Percentiles rank a stretch among this genome's conserved stretches.
phyloP scores from a whole-genome alignment of 2,797 vertebrate genomes.

The Delichon dasypus region DNA sequence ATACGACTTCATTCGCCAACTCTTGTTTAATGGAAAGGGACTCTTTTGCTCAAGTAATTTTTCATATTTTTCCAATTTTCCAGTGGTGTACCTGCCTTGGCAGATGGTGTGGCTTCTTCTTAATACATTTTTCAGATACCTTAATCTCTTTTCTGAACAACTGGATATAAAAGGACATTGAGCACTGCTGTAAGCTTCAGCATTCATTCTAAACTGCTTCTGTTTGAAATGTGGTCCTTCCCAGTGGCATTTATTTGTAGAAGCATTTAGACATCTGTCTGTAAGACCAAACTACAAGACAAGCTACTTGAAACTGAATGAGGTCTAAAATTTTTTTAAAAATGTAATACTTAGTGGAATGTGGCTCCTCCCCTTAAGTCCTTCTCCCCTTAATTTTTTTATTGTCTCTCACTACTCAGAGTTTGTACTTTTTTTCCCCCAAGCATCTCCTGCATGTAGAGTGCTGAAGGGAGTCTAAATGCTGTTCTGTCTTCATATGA shows the following conservation, averaged over 20 bases:
- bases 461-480: neutral
- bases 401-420: neutral
- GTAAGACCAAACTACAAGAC: neutral
- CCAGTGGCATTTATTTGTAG: neutral
- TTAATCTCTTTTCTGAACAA: slow-evolving; percentile 18
- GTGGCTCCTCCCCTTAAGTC: neutral
- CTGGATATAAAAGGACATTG: neutral
- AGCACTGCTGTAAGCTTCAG: neutral
- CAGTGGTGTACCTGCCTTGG: neutral
- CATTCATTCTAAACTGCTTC: neutral
- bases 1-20: neutral
- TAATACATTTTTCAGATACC: neutral
- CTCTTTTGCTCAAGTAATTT: neutral
- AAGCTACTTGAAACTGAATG: neutral
- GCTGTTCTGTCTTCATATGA: neutral
- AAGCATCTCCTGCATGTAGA: neutral
- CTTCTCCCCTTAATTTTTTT: neutral
- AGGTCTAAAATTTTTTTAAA: neutral
- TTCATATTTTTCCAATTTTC: neutral
- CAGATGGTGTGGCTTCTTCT: neutral
- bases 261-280: slow-evolving; percentile 7
- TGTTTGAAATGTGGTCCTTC: neutral
- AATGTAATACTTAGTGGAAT: neutral
- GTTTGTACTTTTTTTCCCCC: neutral
- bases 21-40: neutral